Percentiles rank a stretch among this genome's conserved stretches.
Evolutionary conservation across 2,113 vertebrate genomes (phyloP).

Genomic region (Ia io): DNA sequence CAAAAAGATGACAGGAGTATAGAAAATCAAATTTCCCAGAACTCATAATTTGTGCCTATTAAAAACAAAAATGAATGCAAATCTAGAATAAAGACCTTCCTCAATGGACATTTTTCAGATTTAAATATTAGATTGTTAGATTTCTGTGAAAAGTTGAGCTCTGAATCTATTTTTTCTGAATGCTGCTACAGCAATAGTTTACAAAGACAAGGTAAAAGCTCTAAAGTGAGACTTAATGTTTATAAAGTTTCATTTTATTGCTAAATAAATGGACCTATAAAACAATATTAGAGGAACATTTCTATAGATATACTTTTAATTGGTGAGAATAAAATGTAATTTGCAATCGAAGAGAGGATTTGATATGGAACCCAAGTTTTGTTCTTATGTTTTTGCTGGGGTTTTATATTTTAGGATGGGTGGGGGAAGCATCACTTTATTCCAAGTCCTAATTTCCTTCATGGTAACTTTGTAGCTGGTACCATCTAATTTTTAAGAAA

Average conservation of each 20-base stretch:
- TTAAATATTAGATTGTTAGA: not conserved
- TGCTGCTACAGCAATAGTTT: conserved; percentile 5
- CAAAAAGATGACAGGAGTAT: not conserved
- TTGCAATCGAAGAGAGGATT: conserved; percentile 33
- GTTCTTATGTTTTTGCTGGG: not conserved
- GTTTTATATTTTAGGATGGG: conserved; percentile 47
- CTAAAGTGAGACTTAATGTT: not conserved
- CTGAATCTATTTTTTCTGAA: conserved; percentile 27
- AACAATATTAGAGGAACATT: not conserved
- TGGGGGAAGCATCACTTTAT: conserved; percentile 33
- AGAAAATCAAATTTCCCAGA: conserved; percentile 47
- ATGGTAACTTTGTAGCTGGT: not conserved
- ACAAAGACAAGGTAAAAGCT: conserved; percentile 30
- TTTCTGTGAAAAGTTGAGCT: conserved; percentile 28
- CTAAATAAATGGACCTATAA: conserved; percentile 26
- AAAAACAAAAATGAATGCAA: not conserved
- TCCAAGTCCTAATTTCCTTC: conserved; percentile 14
- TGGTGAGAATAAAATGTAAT: conserved; percentile 36
- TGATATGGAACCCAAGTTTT: conserved; percentile 35
- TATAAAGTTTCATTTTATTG: not conserved
- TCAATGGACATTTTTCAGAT: conserved; percentile 2
- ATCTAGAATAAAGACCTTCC: conserved; percentile 12
- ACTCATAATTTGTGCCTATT: not conserved
- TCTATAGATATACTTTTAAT: conserved; percentile 25
- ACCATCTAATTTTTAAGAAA: conserved; percentile 43